These are phyloP conservation scores for Laothoe populi DNA, from an alignment of 2,888 invertebrate genomes.

Conservation along the genomic window DNA sequence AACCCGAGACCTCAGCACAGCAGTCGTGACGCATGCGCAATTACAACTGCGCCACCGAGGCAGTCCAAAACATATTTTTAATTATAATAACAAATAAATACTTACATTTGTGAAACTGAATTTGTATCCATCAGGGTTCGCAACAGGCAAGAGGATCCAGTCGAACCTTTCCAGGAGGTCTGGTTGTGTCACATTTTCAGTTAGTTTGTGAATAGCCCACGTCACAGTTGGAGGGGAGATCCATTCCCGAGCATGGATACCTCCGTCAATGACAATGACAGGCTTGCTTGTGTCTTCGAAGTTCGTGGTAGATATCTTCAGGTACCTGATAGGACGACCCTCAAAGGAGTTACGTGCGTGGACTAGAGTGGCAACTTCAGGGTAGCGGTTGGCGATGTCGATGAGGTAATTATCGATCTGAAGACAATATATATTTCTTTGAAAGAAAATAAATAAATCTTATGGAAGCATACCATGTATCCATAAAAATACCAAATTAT, in stretches of 20 bases:
- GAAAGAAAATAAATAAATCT: too few species aligned
- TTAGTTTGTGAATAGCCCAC: constrained; percentile 87
- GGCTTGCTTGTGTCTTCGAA: constrained; percentile 75
- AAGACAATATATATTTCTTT: constrained; percentile 4
- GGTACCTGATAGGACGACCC: constrained; percentile 81
- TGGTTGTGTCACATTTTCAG: constrained; percentile 83
- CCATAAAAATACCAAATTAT: too few species aligned
- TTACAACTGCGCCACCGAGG: too few species aligned
- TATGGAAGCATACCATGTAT: too few species aligned
- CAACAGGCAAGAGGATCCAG: constrained; percentile 87
- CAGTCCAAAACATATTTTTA: too few species aligned
- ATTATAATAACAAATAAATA: constrained; percentile 33
- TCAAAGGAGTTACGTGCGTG: constrained; percentile 83
- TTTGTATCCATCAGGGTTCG: constrained; percentile 90
- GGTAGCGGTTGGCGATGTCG: constrained; percentile 69
- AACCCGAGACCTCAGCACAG: too few species aligned
- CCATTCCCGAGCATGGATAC: constrained; percentile 89
- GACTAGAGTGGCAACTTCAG: constrained; percentile 75
- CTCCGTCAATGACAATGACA: constrained; percentile 85
- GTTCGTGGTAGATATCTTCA: constrained; percentile 85
- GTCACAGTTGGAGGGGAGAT: constrained; percentile 87
- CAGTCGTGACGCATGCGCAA: too few species aligned
- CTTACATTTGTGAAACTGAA: constrained; percentile 78
- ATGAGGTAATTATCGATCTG: constrained; percentile 68
- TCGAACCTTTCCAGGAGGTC: constrained; percentile 85